Base-by-base conservation (phyloP, 2,113 vertebrate species). In the Pluvialis apricaria region DNA sequence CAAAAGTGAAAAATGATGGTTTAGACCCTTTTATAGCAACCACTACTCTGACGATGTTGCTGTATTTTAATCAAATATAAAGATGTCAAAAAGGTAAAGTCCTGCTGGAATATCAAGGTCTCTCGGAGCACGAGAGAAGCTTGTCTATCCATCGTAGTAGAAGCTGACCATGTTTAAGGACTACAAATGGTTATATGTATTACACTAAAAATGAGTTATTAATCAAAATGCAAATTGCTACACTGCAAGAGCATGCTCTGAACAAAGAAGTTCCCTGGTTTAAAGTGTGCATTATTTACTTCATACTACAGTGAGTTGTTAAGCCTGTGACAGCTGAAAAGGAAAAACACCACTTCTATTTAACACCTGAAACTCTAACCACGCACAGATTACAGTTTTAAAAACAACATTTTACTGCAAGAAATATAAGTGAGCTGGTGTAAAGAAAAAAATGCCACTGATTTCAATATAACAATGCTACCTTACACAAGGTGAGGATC, bases 181-280 rank as follows among this genome's bases (percentile, higher is more conserved):
- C 80, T 51, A 69, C 55, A 85, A 95, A 97, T 38, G 21, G 14
- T 75, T 75, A 75, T 38, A 83, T 3, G 22, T 6, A 51, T 60
- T 64, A 61, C 58, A 87, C 73, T 92, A 38, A 94, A 96, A 89
- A 91, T 22, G 55, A 42, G 34, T 22, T 96, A 94, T 90, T 97
- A 80, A 97, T 95, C 80, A 96, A 96, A 97, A 97, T 88, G 95
- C 70, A 96, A 96, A 97, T 58, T 96, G 85, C 82, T 93, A 87
- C 73, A 72, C 51, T 24, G 47, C 87, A 92, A 95, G 68, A 94
- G 77, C 79, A 86, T 9, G 17, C 79, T 92, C 87, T 87, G 70
- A 97, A 92, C 57, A 81, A 96, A 83, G 68, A 95, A n/a, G 89
- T 55, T 76, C 51, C 21, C 5, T 94, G 61, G 65, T 86, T 96